A percentile compares a stretch with the other conserved stretches of the same genome.
Evolutionary conservation across 2,113 vertebrate genomes (phyloP).

Genomic region (Equus przewalskii): DNA sequence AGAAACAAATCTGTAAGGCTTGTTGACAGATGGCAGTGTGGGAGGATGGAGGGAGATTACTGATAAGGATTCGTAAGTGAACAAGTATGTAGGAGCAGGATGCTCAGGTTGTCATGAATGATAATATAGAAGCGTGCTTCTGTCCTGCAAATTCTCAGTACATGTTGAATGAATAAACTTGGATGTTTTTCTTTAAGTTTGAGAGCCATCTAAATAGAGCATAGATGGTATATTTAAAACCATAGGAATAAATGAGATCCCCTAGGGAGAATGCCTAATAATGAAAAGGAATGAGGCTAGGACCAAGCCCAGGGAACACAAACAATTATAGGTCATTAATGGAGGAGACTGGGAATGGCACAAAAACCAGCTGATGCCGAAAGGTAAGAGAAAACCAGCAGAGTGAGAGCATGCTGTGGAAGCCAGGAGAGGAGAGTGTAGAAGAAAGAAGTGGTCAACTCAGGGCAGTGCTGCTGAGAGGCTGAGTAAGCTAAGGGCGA

Average conservation of each 20-base stretch:
- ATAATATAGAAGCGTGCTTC: background rate
- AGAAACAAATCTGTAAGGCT: background rate
- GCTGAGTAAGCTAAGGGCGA: background rate
- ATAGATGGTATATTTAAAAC: conserved; percentile 45
- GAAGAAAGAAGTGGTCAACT: background rate
- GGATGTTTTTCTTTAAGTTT: background rate
- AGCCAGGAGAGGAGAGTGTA: background rate
- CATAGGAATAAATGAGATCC: background rate
- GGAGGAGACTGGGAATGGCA: background rate
- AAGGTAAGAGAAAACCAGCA: background rate
- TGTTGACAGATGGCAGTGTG: background rate
- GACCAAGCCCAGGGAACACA: background rate
- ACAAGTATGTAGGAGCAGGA: background rate
- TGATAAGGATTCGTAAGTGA: conserved; percentile 1
- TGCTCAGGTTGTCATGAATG: background rate
- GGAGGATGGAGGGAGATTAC: background rate
- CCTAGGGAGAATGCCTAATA: background rate
- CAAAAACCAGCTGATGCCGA: background rate
- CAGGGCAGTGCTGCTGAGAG: background rate
- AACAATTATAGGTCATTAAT: background rate
- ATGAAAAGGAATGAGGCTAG: background rate
- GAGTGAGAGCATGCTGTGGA: background rate
- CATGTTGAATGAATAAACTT: conserved; percentile 40
- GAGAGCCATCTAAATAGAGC: conserved; percentile 17
- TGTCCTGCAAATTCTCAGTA: background rate